Base-by-base conservation (phyloP, 2,113 vertebrate genomes). In the Fregata magnificens region DNA sequence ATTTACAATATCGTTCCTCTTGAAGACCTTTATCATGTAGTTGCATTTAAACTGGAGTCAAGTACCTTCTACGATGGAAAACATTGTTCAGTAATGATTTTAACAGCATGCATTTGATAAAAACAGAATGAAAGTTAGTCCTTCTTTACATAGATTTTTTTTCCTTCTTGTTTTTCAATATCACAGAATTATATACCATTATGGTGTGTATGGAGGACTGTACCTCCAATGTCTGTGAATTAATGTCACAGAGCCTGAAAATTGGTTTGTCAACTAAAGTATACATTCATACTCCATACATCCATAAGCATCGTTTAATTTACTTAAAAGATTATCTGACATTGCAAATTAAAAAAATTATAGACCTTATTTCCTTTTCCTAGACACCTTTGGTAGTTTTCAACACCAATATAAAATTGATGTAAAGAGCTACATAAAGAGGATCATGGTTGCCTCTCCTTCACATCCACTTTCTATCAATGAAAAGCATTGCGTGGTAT, bases 331-430 rank as follows among this genome's bases (percentile, higher is more conserved):
- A 45, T 47, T 34, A 40, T 42, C 8, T 47, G 53, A 65, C 7
- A 38, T 8, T 0, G 0, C 1, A 61, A 38, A 65, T 61, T 13
- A 4, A 28, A 49, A 74, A 50, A 52, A 24, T 3, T 2, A 15
- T 10, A 61, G 24, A n/a, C 5, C 1, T 22, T n/a, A 20, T 63
- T 63, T 73, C 24, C 5, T 63, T 87, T 62, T 42, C 18, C 10
- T 47, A 36, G 10, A 29, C 7, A 34, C 0, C 3, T 62, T 66
- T 22, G 2, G 1, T 50, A 45, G 2, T 50, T 76, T 74, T 88
- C 29, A 71, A 45, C 6, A 45, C 2, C 7, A n/a, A 31, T 13
- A 6, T 28, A 82, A 74, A 74, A 53, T 9, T 29, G 5, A 44
- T 50, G 7, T 21, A 53, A 92, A 72, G 5, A 55, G 11, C 13